phyloP scores from a whole-genome alignment of 2,113 vertebrate species.

The Acrocephalus arundinaceus region DNA sequence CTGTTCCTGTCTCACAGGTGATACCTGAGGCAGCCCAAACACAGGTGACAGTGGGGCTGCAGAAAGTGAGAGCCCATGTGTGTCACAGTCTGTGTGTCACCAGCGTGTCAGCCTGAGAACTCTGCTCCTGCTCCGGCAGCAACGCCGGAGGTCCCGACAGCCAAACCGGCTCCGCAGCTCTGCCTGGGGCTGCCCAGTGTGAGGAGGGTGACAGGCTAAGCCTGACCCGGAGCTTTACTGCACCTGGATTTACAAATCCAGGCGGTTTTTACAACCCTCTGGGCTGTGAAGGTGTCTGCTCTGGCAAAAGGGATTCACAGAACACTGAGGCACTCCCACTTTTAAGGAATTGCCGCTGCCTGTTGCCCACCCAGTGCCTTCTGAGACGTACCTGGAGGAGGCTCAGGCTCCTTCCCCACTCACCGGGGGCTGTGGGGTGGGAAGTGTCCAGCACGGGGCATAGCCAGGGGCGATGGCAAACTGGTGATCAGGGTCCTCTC shows the following conservation, averaged over 20 bases:
- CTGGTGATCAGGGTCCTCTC: neutral
- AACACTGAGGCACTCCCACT: accelerated
- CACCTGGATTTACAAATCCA: neutral
- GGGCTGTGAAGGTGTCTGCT: neutral
- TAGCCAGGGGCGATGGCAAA: neutral
- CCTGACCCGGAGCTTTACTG: accelerated
- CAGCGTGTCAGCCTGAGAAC: accelerated
- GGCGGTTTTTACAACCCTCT: neutral
- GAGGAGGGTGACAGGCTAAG: accelerated
- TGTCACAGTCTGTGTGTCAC: neutral
- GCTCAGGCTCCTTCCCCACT: neutral
- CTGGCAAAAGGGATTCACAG: neutral
- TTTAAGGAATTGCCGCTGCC: neutral
- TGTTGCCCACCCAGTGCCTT: accelerated
- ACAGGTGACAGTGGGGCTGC: neutral
- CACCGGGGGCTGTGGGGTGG: neutral
- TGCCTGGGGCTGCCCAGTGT: neutral
- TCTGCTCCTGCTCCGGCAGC: neutral
- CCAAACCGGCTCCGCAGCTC: neutral
- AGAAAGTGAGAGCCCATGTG: neutral
- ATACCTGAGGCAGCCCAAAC: neutral
- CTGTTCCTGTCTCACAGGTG: neutral
- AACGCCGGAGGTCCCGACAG: accelerated
- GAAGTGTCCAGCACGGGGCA: neutral
- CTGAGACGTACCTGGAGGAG: neutral